Evolutionary conservation across 2,113 vertebrate species (phyloP).

Genomic region (Toxostoma redivivum): DNA sequence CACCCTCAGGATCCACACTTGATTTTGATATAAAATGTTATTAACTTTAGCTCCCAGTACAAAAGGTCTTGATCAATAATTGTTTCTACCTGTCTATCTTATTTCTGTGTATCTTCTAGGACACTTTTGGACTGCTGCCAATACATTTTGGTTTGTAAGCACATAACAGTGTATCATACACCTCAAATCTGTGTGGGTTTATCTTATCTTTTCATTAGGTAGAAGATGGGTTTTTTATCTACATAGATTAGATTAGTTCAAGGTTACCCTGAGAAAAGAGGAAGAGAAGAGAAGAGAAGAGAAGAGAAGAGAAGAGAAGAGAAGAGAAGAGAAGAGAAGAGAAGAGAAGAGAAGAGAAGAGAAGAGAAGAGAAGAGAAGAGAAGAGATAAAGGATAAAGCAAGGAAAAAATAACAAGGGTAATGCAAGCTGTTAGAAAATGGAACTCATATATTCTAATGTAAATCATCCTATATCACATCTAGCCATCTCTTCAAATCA

Average conservation of each 20-base stretch:
- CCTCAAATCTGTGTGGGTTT: not conserved
- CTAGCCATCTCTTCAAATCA: not conserved
- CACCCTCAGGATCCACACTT: slow-evolving; percentile 43
- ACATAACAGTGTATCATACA: slow-evolving; percentile 3
- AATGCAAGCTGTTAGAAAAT: not conserved
- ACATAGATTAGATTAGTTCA: slow-evolving; percentile 20
- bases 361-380: not conserved
- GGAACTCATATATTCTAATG: not conserved
- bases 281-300: too few relatives aligned
- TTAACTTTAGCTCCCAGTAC: slow-evolving; percentile 60
- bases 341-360: not conserved
- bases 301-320: not conserved
- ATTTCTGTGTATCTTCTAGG: slow-evolving; percentile 41
- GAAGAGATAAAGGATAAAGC: not conserved
- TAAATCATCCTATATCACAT: not conserved
- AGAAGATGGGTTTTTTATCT: slow-evolving; percentile 17
- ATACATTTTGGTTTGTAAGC: not conserved
- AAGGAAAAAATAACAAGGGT: not conserved
- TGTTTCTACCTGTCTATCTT: slow-evolving; percentile 60
- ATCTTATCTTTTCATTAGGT: slow-evolving; percentile 32
- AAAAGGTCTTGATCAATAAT: slow-evolving; percentile 68
- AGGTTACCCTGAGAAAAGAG: not conserved
- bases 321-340: too few relatives aligned
- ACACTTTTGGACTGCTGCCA: slow-evolving; percentile 25
- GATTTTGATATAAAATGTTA: slow-evolving; percentile 71